Evolutionary conservation across 1,140 invertebrate species (phyloP).

Genomic region (Drosophila kepulauana): DNA sequence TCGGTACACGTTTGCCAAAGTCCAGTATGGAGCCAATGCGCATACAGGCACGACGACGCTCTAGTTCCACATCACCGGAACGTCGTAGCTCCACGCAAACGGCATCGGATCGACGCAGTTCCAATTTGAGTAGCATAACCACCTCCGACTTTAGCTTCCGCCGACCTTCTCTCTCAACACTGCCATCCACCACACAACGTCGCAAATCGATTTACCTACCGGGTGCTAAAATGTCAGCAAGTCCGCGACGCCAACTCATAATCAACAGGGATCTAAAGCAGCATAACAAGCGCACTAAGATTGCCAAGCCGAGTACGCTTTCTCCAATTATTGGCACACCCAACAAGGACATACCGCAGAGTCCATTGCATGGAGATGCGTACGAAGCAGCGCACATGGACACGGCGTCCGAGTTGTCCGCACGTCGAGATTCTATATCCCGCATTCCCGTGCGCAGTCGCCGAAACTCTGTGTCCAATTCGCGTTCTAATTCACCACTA

Average conservation of each 20-base stretch:
- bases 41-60: constrained; percentile 56
- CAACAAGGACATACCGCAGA: constrained; percentile 77
- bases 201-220: constrained; percentile 64
- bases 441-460: constrained; percentile 73
- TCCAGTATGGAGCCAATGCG: constrained; percentile 32
- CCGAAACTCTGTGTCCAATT: constrained; percentile 52
- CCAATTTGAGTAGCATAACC: constrained; percentile 78
- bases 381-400: constrained; percentile 32
- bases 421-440: constrained; percentile 70
- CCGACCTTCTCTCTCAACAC: constrained; percentile 64
- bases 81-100: constrained; percentile 81
- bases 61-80: constrained; percentile 79
- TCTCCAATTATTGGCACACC: constrained; percentile 84
- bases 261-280: constrained; percentile 41
- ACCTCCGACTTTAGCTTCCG: constrained; percentile 83
- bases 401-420: constrained; percentile 61
- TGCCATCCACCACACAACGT: constrained; percentile 61
- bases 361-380: constrained; percentile 61
- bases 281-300: constrained; percentile 53
- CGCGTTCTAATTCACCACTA: constrained; percentile 65
- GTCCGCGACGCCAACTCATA: constrained; percentile 52
- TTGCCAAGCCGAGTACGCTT: constrained; percentile 77
- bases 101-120: constrained; percentile 76
- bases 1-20: constrained; percentile 36
- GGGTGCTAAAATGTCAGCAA: constrained; percentile 20